Conservation (phyloP, 1,140 invertebrate genomes). For the Scaptomyza hsui region DNA sequence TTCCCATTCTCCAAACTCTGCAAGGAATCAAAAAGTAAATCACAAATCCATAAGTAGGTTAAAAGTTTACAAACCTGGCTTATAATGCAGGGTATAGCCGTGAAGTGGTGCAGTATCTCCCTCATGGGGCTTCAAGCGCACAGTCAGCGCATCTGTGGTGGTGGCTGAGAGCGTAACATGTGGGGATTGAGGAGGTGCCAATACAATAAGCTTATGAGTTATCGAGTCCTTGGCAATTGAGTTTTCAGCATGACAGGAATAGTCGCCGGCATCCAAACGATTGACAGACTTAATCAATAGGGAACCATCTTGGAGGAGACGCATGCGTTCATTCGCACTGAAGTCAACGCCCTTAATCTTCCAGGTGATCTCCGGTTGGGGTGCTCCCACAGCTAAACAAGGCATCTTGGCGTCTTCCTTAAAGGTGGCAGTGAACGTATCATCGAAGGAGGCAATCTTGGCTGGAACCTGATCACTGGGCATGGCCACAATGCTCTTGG, state of each 20-base stretch:
- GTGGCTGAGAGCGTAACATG: slow-evolving; percentile 91
- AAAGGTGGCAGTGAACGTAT: slow-evolving; percentile 94
- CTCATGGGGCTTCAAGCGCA: slow-evolving; percentile 91
- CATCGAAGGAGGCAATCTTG: slow-evolving; percentile 96
- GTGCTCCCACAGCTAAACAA: slow-evolving; percentile 95
- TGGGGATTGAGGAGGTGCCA: slow-evolving; percentile 93
- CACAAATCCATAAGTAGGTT: neutral
- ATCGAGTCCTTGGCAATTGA: slow-evolving; percentile 96
- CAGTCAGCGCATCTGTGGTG: slow-evolving; percentile 92
- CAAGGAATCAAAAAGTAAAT: neutral
- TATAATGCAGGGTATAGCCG: slow-evolving; percentile 96
- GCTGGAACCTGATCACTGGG: slow-evolving; percentile 95
- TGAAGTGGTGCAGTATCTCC: slow-evolving; percentile 90
- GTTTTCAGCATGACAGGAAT: slow-evolving; percentile 96
- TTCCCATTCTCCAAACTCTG: slow-evolving; percentile 96
- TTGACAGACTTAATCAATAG: slow-evolving; percentile 95
- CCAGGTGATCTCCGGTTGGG: slow-evolving; percentile 94
- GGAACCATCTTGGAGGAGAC: slow-evolving; percentile 94
- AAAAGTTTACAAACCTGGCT: slow-evolving; percentile 85
- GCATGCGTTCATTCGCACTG: slow-evolving; percentile 88
- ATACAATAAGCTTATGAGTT: slow-evolving; percentile 94
- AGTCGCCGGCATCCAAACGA: slow-evolving; percentile 94
- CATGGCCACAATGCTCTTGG: slow-evolving; percentile 92
- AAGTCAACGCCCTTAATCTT: slow-evolving; percentile 87
- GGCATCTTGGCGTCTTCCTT: slow-evolving; percentile 96